phyloP scores from a whole-genome alignment of 2,113 vertebrate species.

The Mesoclemmys tuberculata region DNA sequence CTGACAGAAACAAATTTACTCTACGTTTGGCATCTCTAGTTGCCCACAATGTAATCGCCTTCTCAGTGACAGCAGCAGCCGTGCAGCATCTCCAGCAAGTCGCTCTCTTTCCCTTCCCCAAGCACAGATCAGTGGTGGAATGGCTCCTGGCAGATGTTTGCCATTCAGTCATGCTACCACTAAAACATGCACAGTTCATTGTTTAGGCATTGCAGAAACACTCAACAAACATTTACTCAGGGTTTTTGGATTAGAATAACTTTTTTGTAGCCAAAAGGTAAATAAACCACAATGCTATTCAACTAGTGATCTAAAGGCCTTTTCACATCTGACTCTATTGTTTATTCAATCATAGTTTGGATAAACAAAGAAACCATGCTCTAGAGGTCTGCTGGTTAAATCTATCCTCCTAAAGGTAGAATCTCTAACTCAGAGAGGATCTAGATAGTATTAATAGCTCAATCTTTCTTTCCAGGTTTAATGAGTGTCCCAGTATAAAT shows the following conservation, averaged over 20 bases:
- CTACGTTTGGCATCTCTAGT: conserved; percentile 33
- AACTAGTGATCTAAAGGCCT: conserved; percentile 56
- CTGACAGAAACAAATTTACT: background rate
- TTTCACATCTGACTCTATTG: conserved; percentile 53
- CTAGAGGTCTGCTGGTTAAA: conserved; percentile 46
- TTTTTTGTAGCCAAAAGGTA: conserved; percentile 64
- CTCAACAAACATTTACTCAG: conserved; percentile 67
- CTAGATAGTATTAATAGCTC: background rate
- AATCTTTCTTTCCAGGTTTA: background rate
- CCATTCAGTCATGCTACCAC: conserved; percentile 57
- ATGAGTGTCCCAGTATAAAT: background rate
- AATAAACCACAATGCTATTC: conserved; percentile 64
- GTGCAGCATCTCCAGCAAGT: conserved; percentile 40
- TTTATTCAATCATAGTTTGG: conserved; percentile 50
- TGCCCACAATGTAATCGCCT: conserved; percentile 6
- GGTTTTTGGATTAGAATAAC: conserved; percentile 59
- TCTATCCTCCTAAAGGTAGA: conserved; percentile 23
- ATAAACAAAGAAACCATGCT: conserved; percentile 51
- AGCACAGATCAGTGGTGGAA: conserved; percentile 33
- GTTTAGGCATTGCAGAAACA: conserved; percentile 56
- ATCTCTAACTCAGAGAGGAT: background rate
- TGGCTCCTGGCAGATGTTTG: conserved; percentile 57
- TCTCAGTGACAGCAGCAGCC: conserved; percentile 1
- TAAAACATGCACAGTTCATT: conserved; percentile 62
- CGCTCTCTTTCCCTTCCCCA: background rate